Evolutionary conservation across 2,888 invertebrate species (phyloP), one percentile per base, ranked within the genome.

Genomic region (Drosophila nigritarsus): DNA sequence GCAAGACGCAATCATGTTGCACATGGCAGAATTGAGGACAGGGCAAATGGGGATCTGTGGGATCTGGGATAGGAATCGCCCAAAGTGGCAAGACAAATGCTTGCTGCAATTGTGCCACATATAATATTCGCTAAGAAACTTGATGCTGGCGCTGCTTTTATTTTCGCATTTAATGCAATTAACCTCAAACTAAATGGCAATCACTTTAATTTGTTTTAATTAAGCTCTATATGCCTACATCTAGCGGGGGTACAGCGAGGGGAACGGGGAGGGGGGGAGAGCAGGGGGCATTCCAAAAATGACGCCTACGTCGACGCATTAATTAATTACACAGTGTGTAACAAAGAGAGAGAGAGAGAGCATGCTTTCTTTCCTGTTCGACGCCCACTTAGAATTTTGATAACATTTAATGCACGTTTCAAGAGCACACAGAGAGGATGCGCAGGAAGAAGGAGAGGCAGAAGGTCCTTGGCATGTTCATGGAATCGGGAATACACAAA

Each of bases 141-240:
- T 72, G 55, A 65, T 29, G 64, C 48, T 73, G 73, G 67, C 54
- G 67, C 65, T 82, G 73, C 78, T 72, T 80, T 80, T 71, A 56
- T 73, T 77, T 91, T 91, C 90, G 87, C 91, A 90, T 92, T 87
- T 92, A 91, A 91, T 91, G 90, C 91, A 92, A 91, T 91, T 91
- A 91, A 92, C 92, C 92, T 90, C 92, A 91, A 91, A 92, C 89
- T 90, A 91, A 89, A 91, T 85, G 91, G 89, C 91, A 92, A 91
- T 91, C 92, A 92, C 91, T 90, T 91, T 91, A 91, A 91, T 91
- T 91, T 90, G 90, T 87, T 82, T 92, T 91, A 91, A 91, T 92
- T 91, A 92, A 92, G 90, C 90, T 86, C 82, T 83, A 78, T 90
- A 84, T 84, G 91, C 91, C 88, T 55, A 55, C 36, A 55, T 27